Evolutionary conservation across 2,797 vertebrate species (phyloP), one percentile per base, ranked within the genome.

Genomic region (Sebastes trivittatus): DNA sequence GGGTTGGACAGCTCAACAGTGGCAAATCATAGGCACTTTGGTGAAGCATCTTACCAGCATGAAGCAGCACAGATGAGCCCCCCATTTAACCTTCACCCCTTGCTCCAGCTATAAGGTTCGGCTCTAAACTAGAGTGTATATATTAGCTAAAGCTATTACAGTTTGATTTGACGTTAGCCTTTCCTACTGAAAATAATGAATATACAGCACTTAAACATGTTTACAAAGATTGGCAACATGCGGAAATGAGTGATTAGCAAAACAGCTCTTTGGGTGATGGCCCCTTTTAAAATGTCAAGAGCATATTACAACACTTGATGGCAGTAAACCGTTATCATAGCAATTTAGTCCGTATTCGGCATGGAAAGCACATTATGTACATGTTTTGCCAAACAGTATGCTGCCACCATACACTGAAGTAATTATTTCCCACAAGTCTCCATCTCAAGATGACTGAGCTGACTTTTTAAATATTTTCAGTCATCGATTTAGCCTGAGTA

Each of bases 271-370:
- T 23, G 56, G 63, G 42, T 63, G 75, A 65, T 23, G 38, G 23
- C 42, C 61, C 63, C 69, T 70, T 82, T 83, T 78, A 71, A 86
- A 87, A 82, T 61, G 77, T 72, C 84, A 78, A 81, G 29, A 75
- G 55, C 61, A 56, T 25, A 72, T 82, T 68, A 64, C 58, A 80
- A 80, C 78, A 67, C 75, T 75, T 81, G 63, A 85, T 56, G 82
- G 72, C 63, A 75, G 72, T 77, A 83, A 86, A 85, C 23, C 1
- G 20, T 81, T 83, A 72, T 72, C 32, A 14, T 0, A 70, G 71
- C 30, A 20, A 70, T 84, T 65, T 14, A 61, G 22, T 27, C 38
- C 27, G 6, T 54, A 54, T 77, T 85, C 55, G 58, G 27, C 36
- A 54, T 13, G 7, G 2, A 69, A 75, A 49, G 3, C 23, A 38